Base-by-base conservation (phyloP, 1,140 invertebrate genomes). In the Papilio glaucus region DNA sequence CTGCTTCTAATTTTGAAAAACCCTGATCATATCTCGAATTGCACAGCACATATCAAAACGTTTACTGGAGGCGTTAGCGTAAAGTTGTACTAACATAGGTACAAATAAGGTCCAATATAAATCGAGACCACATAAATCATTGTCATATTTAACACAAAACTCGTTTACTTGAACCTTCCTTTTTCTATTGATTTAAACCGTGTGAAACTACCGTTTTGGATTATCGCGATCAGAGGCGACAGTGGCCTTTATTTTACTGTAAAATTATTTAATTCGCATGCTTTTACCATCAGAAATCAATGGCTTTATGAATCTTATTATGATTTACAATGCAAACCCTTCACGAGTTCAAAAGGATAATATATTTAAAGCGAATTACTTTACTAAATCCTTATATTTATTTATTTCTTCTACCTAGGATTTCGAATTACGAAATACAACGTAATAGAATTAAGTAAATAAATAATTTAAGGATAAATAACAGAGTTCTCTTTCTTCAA, bases 301-400 rank as follows among this genome's bases (percentile, higher is more conserved):
- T 13, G 49, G 24, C n/a, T 53, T 53, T 26, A n/a, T n/a, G n/a
- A 57, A 24, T 57, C 49, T 57, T 24, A 57, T 57, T 57, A 57
- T 6, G 21, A 57, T 57, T 57, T 57, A 57, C 10, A 57, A 24
- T 10, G 18, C 45, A 21, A 24, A 4, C 21, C 49, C 21, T 57
- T 57, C 49, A 57, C 49, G 21, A 49, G 15, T 57, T 21, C 6
- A 24, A 57, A 57, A 57, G 21, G 49, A 24, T 57, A 57, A 57
- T 57, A 18, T 57, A 24, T 57, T 57, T 57, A 57, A 57, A 57
- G 24, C 49, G 49, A 57, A 24, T 24, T 26, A 24, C 21, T 57
- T 57, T 12, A 57, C 49, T 57, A 24, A 57, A 57, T 26, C 49
- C 49, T 57, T 57, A 24, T 41, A 41, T 41, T 41, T 57, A 57